Conservation (phyloP, 2,113 vertebrate species). For the Panthera leo region DNA sequence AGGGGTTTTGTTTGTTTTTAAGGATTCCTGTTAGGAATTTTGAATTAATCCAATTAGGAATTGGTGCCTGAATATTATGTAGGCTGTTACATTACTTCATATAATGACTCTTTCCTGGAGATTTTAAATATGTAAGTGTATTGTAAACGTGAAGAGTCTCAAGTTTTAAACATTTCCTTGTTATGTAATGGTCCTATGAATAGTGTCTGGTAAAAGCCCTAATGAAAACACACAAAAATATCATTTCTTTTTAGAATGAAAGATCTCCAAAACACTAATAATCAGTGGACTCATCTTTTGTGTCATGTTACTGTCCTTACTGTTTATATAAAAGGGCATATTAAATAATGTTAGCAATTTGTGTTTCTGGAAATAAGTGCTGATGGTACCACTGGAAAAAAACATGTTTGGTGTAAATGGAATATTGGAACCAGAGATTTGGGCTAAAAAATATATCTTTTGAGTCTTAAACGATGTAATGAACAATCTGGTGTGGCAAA, state of each 20-base stretch:
- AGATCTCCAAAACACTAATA: background rate
- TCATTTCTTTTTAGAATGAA: background rate
- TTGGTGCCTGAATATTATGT: background rate
- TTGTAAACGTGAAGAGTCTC: background rate
- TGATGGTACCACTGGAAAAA: background rate
- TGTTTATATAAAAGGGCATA: slow-evolving; percentile 20
- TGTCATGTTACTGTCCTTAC: background rate
- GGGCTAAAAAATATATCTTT: background rate
- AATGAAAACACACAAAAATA: slow-evolving; percentile 16
- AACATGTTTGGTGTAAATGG: background rate
- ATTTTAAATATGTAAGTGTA: background rate
- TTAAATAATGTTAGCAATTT: background rate
- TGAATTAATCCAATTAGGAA: background rate
- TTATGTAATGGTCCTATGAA: background rate
- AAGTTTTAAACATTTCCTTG: slow-evolving; percentile 18
- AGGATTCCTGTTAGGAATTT: slow-evolving; percentile 23
- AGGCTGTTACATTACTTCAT: slow-evolving; percentile 11
- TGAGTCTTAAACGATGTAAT: background rate
- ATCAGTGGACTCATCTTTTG: background rate
- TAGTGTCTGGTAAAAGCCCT: slow-evolving; percentile 16
- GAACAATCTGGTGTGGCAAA: background rate
- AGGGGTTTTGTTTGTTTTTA: background rate
- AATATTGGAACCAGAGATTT: slow-evolving; percentile 39
- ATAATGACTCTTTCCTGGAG: slow-evolving; percentile 1
- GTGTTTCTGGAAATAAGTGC: slow-evolving; percentile 17